Evolutionary conservation across 2,888 invertebrate species (phyloP).

Genomic region (Limulus polyphemus): DNA sequence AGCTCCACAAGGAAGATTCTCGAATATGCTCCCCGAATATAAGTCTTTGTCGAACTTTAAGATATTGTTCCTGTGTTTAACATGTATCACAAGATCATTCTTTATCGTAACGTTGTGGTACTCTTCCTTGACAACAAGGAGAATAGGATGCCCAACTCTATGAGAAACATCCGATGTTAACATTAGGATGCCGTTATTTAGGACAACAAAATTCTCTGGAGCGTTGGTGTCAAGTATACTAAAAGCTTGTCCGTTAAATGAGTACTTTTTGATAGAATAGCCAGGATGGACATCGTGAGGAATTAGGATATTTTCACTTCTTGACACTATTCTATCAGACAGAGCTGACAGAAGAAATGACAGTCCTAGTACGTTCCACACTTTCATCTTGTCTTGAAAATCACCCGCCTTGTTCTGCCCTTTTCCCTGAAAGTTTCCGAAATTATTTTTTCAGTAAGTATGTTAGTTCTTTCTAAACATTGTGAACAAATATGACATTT

Average conservation of each 20-base stretch:
- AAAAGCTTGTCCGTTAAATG: slow-evolving; percentile 39
- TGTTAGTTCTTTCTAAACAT: too few relatives aligned
- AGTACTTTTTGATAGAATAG: slow-evolving; percentile 17
- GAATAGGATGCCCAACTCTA: slow-evolving; percentile 61
- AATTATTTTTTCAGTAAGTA: too few relatives aligned
- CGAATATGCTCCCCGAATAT: slow-evolving; percentile 51
- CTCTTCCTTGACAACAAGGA: slow-evolving; percentile 70
- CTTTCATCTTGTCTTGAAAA: too few relatives aligned
- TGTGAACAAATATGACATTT: too few relatives aligned
- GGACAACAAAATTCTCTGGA: slow-evolving; percentile 71
- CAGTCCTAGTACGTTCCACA: too few relatives aligned
- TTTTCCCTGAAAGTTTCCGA: too few relatives aligned
- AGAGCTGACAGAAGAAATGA: too few relatives aligned
- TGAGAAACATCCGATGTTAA: slow-evolving; percentile 73
- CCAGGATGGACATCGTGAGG: slow-evolving; percentile 25
- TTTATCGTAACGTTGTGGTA: slow-evolving; percentile 49
- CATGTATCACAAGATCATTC: slow-evolving; percentile 65
- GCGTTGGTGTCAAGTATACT: slow-evolving; percentile 63
- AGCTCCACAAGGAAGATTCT: slow-evolving; percentile 62
- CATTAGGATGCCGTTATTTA: slow-evolving; percentile 79
- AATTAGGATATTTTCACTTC: slow-evolving; percentile 11
- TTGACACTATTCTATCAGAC: too few relatives aligned
- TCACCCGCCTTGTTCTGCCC: too few relatives aligned
- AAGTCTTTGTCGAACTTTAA: slow-evolving; percentile 55
- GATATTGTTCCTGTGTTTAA: slow-evolving; percentile 69